A percentile compares a stretch with the other conserved stretches of the same genome.
These are phyloP conservation scores for Axis porcinus DNA, from an alignment of 2,113 vertebrate genomes.

Conservation along the genomic window DNA sequence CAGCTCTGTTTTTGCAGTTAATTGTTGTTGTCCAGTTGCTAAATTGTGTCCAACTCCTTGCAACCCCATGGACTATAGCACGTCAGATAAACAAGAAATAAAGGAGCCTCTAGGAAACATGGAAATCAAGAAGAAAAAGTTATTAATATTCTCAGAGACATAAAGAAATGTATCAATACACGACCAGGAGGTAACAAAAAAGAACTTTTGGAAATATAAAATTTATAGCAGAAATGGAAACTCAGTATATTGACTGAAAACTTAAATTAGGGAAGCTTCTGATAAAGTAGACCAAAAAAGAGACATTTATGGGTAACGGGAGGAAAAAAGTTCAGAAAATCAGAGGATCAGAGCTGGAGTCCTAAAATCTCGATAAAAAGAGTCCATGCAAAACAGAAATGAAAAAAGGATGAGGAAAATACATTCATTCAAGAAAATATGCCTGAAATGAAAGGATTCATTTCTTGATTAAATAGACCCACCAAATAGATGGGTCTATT, in stretches of 20 bases:
- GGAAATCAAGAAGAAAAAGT: background rate
- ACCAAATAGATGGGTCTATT: background rate
- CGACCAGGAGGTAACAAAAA: background rate
- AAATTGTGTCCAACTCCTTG: background rate
- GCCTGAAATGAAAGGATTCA: background rate
- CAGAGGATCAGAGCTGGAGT: background rate
- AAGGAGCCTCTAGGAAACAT: background rate
- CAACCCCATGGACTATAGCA: background rate
- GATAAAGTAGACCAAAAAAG: background rate
- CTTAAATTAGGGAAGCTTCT: background rate
- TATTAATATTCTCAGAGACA: background rate
- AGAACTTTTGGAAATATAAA: background rate
- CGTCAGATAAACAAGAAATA: background rate
- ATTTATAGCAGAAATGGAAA: background rate
- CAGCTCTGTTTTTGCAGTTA: background rate
- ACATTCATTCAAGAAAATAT: background rate
- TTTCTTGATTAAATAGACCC: background rate
- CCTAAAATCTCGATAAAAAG: background rate
- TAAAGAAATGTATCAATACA: background rate
- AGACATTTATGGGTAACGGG: background rate
- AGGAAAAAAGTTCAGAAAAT: background rate
- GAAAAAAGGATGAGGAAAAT: background rate
- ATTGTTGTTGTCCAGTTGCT: background rate
- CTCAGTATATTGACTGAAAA: background rate
- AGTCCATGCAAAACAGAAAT: background rate